phyloP scores from a whole-genome alignment of 2,888 invertebrate species.

The Drosophila mulleri region DNA sequence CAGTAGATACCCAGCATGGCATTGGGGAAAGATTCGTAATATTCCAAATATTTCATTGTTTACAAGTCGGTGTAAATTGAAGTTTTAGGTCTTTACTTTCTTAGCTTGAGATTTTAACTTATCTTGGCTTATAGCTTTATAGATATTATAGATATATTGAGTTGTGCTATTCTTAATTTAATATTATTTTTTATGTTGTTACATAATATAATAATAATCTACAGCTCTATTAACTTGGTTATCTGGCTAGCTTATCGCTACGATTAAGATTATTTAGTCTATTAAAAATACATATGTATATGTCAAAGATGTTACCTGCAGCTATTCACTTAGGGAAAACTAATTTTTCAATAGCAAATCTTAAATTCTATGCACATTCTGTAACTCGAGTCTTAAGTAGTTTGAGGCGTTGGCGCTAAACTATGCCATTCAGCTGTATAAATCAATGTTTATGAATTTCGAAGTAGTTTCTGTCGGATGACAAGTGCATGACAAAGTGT shows the following conservation, averaged over 20 bases:
- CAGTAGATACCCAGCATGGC: neutral
- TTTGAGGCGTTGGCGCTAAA: neutral
- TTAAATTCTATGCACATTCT: neutral
- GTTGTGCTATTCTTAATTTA: neutral
- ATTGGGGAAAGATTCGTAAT: neutral
- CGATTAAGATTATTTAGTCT: neutral
- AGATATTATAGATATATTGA: neutral
- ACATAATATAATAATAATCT: neutral
- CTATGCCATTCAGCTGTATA: neutral
- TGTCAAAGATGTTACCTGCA: neutral
- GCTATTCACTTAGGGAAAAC: neutral
- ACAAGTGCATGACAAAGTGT: constrained; percentile 42
- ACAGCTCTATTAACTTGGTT: neutral
- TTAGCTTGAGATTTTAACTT: too few relatives aligned
- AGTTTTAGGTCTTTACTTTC: too few relatives aligned
- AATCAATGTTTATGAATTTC: constrained; percentile 14
- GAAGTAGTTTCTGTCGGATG: constrained; percentile 21
- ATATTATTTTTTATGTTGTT: neutral
- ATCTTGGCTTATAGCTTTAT: too few relatives aligned
- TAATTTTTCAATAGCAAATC: too few relatives aligned
- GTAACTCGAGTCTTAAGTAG: constrained; percentile 2
- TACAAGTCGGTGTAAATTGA: too few relatives aligned
- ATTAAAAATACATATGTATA: too few relatives aligned
- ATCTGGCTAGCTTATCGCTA: neutral
- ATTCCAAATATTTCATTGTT: neutral